phyloP scores from a whole-genome alignment of 2,113 vertebrate species.

The Leptosomus discolor region DNA sequence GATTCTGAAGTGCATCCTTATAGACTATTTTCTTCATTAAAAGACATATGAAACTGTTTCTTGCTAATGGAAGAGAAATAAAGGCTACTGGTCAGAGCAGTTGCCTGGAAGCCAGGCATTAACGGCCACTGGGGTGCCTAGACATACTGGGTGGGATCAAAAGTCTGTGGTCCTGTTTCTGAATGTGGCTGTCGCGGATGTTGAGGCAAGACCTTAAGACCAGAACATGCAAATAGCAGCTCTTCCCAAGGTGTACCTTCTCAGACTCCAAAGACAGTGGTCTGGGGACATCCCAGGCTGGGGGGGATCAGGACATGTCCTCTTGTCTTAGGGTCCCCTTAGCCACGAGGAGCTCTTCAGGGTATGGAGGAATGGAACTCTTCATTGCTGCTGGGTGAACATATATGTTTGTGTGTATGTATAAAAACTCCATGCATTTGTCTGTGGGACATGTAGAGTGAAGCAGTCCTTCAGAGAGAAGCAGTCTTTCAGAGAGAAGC shows the following conservation, averaged over 20 bases:
- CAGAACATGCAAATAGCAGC: not conserved
- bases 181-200: not conserved
- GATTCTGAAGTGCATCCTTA: not conserved
- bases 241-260: not conserved
- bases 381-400: not conserved
- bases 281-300: not conserved
- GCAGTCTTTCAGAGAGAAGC: not conserved
- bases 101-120: not conserved
- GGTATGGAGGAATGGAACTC: not conserved
- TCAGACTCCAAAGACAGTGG: not conserved
- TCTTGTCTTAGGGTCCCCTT: not conserved
- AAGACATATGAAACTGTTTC: not conserved
- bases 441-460: not conserved
- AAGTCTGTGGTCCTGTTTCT: not conserved
- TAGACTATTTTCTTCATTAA: not conserved
- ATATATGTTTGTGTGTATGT: fast-evolving
- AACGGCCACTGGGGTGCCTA: not conserved
- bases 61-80: not conserved
- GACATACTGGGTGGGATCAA: not conserved
- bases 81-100: not conserved
- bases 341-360: not conserved
- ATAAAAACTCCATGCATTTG: not conserved
- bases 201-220: not conserved
- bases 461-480: not conserved
- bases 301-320: not conserved